phyloP scores from a whole-genome alignment of 2,797 vertebrate genomes.

The Erpetoichthys calabaricus region DNA sequence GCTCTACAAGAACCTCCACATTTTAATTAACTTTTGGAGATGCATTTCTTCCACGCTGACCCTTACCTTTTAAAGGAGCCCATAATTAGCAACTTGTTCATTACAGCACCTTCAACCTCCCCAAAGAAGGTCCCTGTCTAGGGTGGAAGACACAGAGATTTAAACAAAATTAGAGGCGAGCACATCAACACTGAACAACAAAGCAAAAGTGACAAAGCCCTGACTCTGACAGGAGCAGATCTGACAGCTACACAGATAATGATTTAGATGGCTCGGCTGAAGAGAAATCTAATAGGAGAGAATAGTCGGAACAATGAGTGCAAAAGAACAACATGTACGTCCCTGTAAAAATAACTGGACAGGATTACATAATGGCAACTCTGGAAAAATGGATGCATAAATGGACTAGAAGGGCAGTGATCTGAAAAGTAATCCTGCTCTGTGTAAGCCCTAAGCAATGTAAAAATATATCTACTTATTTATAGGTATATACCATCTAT shows the following conservation, averaged over 20 bases:
- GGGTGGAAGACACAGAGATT: slow-evolving; percentile 21
- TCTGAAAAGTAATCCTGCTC: too few species aligned
- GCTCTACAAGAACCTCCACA: too few species aligned
- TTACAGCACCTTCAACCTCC: slow-evolving; percentile 85
- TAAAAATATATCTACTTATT: too few species aligned
- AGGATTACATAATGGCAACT: too few species aligned
- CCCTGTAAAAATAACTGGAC: too few species aligned
- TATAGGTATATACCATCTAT: too few species aligned
- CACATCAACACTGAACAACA: slow-evolving; percentile 4
- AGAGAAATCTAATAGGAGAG: slow-evolving; percentile 18
- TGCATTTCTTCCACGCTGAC: too few species aligned
- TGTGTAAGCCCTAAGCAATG: too few species aligned
- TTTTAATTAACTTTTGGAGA: too few species aligned
- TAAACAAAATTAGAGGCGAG: slow-evolving; percentile 14
- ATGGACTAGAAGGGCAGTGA: too few species aligned
- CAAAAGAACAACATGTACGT: slow-evolving; percentile 10
- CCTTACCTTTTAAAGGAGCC: slow-evolving; percentile 90
- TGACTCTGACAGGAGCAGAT: slow-evolving; percentile 8
- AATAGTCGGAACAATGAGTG: slow-evolving; percentile 17
- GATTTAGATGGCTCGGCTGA: slow-evolving; percentile 18
- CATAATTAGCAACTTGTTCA: slow-evolving; percentile 89
- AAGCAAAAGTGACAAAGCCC: slow-evolving; percentile 13
- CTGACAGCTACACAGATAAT: slow-evolving; percentile 18
- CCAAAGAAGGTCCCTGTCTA: slow-evolving; percentile 92
- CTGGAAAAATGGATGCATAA: too few species aligned